These are phyloP conservation scores for Sebastes fasciatus DNA, from an alignment of 2,113 vertebrate species.

Conservation along the genomic window DNA sequence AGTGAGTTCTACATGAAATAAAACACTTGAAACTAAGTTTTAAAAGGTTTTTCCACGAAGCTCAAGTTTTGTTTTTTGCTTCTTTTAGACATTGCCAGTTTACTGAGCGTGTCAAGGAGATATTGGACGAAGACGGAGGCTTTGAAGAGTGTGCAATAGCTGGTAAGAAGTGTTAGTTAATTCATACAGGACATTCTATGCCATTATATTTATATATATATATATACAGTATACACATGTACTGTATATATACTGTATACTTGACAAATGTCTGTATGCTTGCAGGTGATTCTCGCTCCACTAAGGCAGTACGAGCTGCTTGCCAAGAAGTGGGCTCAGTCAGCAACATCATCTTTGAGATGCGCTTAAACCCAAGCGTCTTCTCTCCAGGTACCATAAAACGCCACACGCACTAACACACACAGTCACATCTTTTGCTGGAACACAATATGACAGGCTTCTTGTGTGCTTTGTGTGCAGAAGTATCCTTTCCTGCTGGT, in stretches of 20 bases:
- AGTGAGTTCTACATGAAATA: slow-evolving; percentile 76
- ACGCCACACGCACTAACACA: neutral
- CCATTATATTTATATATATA: neutral
- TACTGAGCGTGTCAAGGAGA: slow-evolving; percentile 75
- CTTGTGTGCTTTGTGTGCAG: slow-evolving; percentile 66
- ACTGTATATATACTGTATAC: neutral
- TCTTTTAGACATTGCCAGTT: slow-evolving; percentile 82
- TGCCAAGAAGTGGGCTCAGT: slow-evolving; percentile 86
- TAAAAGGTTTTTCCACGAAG: neutral
- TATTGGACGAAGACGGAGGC: slow-evolving; percentile 77
- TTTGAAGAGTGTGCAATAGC: slow-evolving; percentile 81
- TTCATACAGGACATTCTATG: neutral
- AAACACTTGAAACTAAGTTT: neutral
- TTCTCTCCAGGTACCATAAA: slow-evolving; percentile 81
- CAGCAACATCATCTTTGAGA: slow-evolving; percentile 87
- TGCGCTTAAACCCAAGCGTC: slow-evolving; percentile 86
- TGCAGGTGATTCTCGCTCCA: slow-evolving; percentile 77
- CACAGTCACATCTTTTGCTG: neutral
- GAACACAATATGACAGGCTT: neutral
- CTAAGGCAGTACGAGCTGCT: slow-evolving; percentile 77
- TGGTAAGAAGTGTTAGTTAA: slow-evolving; percentile 59
- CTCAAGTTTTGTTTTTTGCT: neutral
- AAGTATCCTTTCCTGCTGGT: slow-evolving; percentile 77
- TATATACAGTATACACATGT: neutral
- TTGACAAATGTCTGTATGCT: neutral